These are phyloP conservation scores for Drosophila flavopinicola DNA, from an alignment of 2,888 invertebrate species.

Conservation along the genomic window DNA sequence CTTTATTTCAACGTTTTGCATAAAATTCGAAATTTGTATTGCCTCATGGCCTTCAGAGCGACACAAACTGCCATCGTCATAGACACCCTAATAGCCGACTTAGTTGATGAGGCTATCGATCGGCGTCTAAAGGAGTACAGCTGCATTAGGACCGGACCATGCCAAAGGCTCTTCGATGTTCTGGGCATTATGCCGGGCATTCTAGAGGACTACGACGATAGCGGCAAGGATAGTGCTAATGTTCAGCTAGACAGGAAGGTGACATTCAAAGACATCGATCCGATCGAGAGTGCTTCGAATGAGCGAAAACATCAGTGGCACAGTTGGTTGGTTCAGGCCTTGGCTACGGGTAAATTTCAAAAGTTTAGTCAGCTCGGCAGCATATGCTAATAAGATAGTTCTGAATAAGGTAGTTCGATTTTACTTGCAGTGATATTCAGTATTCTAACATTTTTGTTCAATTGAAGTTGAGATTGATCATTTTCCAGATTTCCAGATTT, in stretches of 20 bases:
- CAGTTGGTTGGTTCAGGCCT: constrained; percentile 44
- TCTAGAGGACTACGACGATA: constrained; percentile 9
- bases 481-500: too few species aligned
- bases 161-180: constrained; percentile 59
- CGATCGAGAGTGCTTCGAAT: background rate
- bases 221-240: background rate
- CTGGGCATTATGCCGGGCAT: constrained; percentile 43
- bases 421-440: too few species aligned
- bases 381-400: too few species aligned
- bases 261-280: background rate
- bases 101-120: constrained; percentile 53
- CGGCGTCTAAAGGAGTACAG: constrained; percentile 17
- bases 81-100: constrained; percentile 52
- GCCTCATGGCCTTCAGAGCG: constrained; percentile 56
- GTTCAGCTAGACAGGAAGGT: background rate
- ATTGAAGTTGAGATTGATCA: too few species aligned
- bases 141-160: constrained; percentile 19
- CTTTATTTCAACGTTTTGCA: constrained; percentile 18
- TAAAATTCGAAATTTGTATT: constrained; percentile 55
- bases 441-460: too few species aligned
- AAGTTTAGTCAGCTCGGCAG: too few species aligned
- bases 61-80: constrained; percentile 44
- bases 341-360: constrained; percentile 53
- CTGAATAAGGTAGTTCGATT: too few species aligned
- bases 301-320: constrained; percentile 32